Evolutionary conservation across 2,888 invertebrate species (phyloP).

Genomic region (Pantelozetes paolii): DNA sequence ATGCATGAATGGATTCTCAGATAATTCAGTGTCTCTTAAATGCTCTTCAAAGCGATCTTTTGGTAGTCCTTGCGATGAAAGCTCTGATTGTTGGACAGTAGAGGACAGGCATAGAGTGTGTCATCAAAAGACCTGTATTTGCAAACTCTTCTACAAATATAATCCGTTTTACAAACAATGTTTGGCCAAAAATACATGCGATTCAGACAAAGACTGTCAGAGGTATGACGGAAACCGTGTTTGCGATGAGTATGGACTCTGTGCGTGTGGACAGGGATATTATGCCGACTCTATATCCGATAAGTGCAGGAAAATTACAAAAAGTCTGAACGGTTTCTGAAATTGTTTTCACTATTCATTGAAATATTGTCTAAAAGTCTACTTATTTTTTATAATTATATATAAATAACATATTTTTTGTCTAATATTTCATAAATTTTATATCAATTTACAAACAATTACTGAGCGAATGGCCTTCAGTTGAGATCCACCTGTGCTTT

Average conservation of each 20-base stretch:
- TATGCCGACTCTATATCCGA: not conserved
- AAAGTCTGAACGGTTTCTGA: too few relatives aligned
- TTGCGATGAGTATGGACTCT: constrained; percentile 23
- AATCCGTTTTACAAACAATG: not conserved
- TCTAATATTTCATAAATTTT: too few relatives aligned
- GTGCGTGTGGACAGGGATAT: not conserved
- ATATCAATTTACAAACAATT: not conserved
- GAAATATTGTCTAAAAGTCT: not conserved
- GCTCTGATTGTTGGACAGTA: constrained; percentile 6
- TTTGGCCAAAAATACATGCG: constrained; percentile 26
- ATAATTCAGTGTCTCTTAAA: not conserved
- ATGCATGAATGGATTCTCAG: not conserved
- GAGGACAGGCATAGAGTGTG: constrained; percentile 8
- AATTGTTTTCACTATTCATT: too few relatives aligned
- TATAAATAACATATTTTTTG: too few relatives aligned
- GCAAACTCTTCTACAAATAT: constrained; percentile 23
- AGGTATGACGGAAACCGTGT: constrained; percentile 5
- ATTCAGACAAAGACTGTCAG: constrained; percentile 23
- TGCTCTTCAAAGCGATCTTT: not conserved
- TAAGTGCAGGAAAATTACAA: not conserved
- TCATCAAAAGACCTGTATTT: not conserved
- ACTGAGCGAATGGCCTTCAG: not conserved
- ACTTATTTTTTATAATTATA: not conserved
- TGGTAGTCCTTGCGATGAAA: constrained; percentile 3
- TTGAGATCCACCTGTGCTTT: not conserved